Percentiles rank a stretch among this genome's conserved stretches.
phyloP scores from a whole-genome alignment of 2,113 vertebrate species.

The Choloepus hoffmanni region DNA sequence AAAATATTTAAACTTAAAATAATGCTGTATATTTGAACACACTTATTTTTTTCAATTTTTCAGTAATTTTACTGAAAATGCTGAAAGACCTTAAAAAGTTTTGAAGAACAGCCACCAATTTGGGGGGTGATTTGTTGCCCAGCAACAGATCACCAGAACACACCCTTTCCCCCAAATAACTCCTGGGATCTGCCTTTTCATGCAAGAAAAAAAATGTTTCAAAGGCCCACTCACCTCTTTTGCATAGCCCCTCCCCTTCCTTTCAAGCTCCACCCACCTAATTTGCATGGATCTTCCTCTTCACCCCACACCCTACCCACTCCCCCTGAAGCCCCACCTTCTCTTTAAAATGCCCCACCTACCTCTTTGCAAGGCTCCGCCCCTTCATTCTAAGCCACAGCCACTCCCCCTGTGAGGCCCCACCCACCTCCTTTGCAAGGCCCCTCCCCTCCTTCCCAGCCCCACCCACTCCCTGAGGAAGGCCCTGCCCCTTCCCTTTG shows the following conservation, averaged over 20 bases:
- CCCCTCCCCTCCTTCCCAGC: no score
- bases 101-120: not conserved
- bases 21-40: not conserved
- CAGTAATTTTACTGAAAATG: not conserved
- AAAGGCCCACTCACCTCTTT: not conserved
- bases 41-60: not conserved
- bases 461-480: not conserved
- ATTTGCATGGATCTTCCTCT: no score
- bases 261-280: no score
- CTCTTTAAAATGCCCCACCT: no score
- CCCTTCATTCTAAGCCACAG: not conserved
- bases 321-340: no score
- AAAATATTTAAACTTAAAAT: not conserved
- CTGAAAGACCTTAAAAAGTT: not conserved
- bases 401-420: not conserved
- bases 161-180: not conserved
- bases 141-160: not conserved
- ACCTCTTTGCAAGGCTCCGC: no score
- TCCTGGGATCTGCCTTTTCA: not conserved
- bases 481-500: no score
- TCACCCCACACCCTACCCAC: no score
- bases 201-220: not conserved
- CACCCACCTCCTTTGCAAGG: no score
- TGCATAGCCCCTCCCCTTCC: no score
- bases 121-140: not conserved